Percentiles rank a stretch among this genome's conserved stretches.
phyloP scores from a whole-genome alignment of 1,140 invertebrate species.

The Formica selysi region DNA sequence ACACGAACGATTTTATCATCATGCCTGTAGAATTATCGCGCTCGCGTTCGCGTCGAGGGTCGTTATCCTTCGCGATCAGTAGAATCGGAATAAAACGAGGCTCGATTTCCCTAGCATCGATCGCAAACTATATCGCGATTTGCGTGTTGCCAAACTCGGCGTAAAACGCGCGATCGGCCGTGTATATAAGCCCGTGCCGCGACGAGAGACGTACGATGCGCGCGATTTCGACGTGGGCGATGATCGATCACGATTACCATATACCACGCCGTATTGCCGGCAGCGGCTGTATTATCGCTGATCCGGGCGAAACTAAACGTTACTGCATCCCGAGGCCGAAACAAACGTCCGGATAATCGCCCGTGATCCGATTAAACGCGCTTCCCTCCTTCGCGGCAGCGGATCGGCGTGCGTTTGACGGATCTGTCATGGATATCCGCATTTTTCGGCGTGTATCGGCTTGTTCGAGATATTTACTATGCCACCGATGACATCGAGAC shows the following conservation, averaged over 20 bases:
- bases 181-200: conserved; percentile 32
- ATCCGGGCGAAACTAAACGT: conserved; percentile 46
- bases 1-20: conserved; percentile 52
- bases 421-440: neutral
- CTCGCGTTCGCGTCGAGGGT: neutral
- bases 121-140: conserved; percentile 58
- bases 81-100: conserved; percentile 57
- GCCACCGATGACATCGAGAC: conserved; percentile 6
- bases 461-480: conserved; percentile 44
- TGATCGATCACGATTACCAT: conserved; percentile 67
- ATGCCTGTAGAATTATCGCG: conserved; percentile 21
- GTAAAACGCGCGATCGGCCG: conserved; percentile 56
- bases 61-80: neutral
- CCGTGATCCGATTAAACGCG: conserved; percentile 44
- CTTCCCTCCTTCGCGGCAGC: neutral
- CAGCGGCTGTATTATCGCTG: neutral
- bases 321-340: neutral
- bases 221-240: conserved; percentile 35
- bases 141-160: conserved; percentile 55
- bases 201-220: neutral
- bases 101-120: neutral
- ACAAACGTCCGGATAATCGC: conserved; percentile 31
- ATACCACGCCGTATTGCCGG: conserved; percentile 18
- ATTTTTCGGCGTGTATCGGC: conserved; percentile 1
- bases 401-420: neutral